These are phyloP conservation scores for Chrysotoxum bicinctum DNA, from an alignment of 2,888 invertebrate species.

Conservation along the genomic window DNA sequence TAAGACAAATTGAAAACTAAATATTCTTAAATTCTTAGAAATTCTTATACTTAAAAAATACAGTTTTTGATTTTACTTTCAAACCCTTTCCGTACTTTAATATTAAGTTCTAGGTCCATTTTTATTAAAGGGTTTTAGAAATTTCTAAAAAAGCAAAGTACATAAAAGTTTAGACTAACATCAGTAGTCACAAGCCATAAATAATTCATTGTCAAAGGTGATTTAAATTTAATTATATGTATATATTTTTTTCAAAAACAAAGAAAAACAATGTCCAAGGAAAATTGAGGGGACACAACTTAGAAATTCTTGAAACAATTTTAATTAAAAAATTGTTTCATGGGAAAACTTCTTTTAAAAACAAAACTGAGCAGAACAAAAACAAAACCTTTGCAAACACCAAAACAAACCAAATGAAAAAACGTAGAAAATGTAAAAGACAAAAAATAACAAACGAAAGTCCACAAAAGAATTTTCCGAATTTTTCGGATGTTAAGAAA, in stretches of 20 bases:
- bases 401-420: background rate
- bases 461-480: conserved; percentile 10
- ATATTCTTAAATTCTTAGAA: too few species aligned
- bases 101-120: too few species aligned
- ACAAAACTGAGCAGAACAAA: background rate
- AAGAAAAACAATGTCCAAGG: background rate
- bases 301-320: conserved; percentile 28
- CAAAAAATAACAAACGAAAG: too few species aligned
- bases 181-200: background rate
- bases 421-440: background rate
- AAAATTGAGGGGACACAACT: background rate
- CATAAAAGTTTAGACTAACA: background rate
- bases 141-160: too few species aligned
- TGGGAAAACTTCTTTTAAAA: conserved; percentile 1
- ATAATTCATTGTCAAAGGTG: background rate
- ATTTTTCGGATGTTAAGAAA: background rate
- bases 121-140: too few species aligned
- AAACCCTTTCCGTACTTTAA: too few species aligned
- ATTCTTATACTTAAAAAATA: too few species aligned
- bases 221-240: background rate
- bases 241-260: background rate
- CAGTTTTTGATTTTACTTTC: too few species aligned
- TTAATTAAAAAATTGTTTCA: conserved; percentile 53
- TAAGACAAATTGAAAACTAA: too few species aligned
- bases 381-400: background rate